These are phyloP conservation scores for Calidris pugnax DNA, from an alignment of 2,113 vertebrate species.

Conservation along the genomic window DNA sequence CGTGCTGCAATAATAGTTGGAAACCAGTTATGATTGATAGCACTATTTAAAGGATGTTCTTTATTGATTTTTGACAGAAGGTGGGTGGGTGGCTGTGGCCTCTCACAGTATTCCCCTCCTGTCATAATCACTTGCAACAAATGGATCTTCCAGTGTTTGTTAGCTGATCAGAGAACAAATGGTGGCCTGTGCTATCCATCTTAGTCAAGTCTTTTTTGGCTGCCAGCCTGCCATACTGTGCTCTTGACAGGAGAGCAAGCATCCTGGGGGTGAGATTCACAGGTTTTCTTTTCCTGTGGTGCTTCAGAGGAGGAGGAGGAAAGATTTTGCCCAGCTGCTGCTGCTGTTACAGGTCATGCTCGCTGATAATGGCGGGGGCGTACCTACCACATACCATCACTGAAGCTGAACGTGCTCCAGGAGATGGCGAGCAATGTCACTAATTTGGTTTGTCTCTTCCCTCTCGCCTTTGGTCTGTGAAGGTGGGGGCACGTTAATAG, in stretches of 20 bases:
- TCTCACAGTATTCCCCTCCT: background rate
- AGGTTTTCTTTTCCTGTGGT: background rate
- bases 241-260: background rate
- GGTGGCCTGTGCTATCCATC: background rate
- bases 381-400: background rate
- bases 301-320: background rate
- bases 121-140: background rate
- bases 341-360: background rate
- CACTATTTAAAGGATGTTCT: background rate
- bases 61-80: constrained; percentile 14
- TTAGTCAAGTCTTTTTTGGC: background rate
- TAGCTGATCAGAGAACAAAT: background rate
- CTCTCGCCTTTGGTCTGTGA: background rate
- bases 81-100: background rate
- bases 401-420: background rate
- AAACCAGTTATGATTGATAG: background rate
- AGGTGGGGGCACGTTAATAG: background rate
- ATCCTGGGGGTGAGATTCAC: background rate
- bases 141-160: background rate
- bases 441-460: background rate
- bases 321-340: background rate
- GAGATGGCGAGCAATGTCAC: background rate
- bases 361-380: background rate
- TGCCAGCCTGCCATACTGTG: background rate
- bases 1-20: background rate